These are phyloP conservation scores for Colinus virginianus DNA, from an alignment of 2,113 vertebrate genomes.

Conservation along the genomic window DNA sequence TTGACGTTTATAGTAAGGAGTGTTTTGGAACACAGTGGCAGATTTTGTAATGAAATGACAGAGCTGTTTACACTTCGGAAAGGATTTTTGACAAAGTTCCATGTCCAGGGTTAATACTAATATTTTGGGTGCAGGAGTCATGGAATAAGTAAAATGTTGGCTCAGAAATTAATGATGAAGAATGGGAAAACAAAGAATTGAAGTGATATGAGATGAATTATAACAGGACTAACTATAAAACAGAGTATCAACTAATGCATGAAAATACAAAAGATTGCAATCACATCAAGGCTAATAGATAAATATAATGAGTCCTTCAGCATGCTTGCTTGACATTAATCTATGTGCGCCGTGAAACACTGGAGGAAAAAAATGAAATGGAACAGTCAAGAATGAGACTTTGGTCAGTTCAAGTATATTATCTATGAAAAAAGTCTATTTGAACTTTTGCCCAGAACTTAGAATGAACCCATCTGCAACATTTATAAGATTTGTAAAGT, in stretches of 20 bases:
- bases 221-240: slow-evolving; percentile 35
- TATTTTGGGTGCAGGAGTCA: not conserved
- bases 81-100: slow-evolving; percentile 52
- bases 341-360: not conserved
- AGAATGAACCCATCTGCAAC: slow-evolving; percentile 53
- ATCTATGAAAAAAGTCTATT: not conserved
- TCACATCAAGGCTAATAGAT: slow-evolving; percentile 22
- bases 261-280: slow-evolving; percentile 26
- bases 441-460: slow-evolving; percentile 57
- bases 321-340: not conserved
- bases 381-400: not conserved
- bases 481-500: not conserved
- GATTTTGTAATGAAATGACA: slow-evolving; percentile 40
- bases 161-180: slow-evolving; percentile 45
- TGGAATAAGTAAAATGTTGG: slow-evolving; percentile 53
- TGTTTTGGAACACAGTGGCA: slow-evolving; percentile 33
- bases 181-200: slow-evolving; percentile 47
- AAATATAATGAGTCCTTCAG: slow-evolving; percentile 3
- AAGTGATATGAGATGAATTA: slow-evolving; percentile 51
- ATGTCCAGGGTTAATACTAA: slow-evolving; percentile 47
- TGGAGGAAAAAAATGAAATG: not conserved
- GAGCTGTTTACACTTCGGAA: slow-evolving; percentile 55
- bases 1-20: slow-evolving; percentile 11
- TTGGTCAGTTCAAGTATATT: not conserved
- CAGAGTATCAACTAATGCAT: not conserved